Conservation (phyloP, 2,888 invertebrate species). For the Ichneumoninae sp. region DNA sequence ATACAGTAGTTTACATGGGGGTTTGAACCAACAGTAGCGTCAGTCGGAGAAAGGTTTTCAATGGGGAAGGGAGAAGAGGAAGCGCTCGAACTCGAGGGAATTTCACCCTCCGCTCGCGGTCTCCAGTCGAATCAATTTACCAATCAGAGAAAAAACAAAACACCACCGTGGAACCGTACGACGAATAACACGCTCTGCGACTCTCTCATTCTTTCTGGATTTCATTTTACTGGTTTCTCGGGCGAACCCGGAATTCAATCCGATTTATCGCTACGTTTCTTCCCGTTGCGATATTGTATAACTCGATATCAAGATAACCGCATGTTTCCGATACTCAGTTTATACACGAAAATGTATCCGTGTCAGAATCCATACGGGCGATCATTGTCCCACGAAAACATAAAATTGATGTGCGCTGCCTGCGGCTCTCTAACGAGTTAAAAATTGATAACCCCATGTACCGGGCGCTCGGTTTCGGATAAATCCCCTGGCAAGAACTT, state of each 20-base stretch:
- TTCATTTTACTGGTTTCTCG: constrained; percentile 34
- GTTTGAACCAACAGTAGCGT: background rate
- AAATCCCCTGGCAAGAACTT: constrained; percentile 8
- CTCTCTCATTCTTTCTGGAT: constrained; percentile 14
- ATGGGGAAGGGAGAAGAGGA: background rate
- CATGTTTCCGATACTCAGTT: constrained; percentile 3
- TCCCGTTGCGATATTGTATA: constrained; percentile 23
- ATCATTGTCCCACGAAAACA: background rate
- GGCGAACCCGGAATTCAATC: constrained; percentile 34
- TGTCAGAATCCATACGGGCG: background rate
- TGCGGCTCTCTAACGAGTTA: background rate
- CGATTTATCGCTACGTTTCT: constrained; percentile 45
- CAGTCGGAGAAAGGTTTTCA: constrained; percentile 24
- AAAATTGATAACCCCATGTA: constrained; percentile 5
- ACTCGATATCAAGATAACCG: constrained; percentile 38
- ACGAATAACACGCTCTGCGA: background rate
- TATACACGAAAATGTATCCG: background rate
- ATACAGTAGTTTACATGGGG: constrained; percentile 24
- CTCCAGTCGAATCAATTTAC: constrained; percentile 51
- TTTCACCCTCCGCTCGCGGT: constrained; percentile 17
- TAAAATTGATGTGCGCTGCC: background rate
- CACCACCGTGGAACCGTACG: constrained; percentile 4
- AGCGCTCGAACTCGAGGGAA: constrained; percentile 11
- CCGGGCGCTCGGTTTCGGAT: background rate
- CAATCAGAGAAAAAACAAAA: constrained; percentile 27